Base-by-base conservation (phyloP, 2,888 invertebrate species). In the Scaptomyza reducta region DNA sequence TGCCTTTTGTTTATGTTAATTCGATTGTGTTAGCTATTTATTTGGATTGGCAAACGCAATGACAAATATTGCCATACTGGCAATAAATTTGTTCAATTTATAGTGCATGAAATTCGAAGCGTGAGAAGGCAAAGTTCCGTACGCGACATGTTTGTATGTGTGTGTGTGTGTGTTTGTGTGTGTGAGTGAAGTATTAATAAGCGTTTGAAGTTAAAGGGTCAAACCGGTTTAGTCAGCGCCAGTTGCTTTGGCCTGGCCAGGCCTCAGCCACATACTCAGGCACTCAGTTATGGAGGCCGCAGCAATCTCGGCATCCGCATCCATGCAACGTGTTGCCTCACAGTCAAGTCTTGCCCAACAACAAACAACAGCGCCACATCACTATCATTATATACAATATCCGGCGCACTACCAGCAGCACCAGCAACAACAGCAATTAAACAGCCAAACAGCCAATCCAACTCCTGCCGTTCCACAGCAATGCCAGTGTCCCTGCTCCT, bases 291-390 rank as follows among this genome's bases (percentile, higher is more conserved):
- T 79, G 79, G 80, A 74, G 46, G 44, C 57, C 62, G 11, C 31
- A 56, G 31, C 72, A 55, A 16, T 38, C 16, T 40, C 40, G 10
- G 40, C 40, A 40, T 16, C 40, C 10, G 63, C 78, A 68, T 74
- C 82, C 77, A 72, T 77, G 77, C 85, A 87, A 77, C 89, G 87
- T 80, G 94, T 90, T 80, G 94, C 90, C 79, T 96, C 69, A 93
- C 96, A 90, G 49, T 66, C 93, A 94, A 75, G 96, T 95, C 89
- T 96, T n/a, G 96, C 80, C 91, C 74, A 70, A 14, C 35, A n/a
- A 14, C 14, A 7, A 93, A 27, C 93, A 94, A 74, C 69, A 47
- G 45, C 70, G 64, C 82, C 89, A 40, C 91, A 92, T 77, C 91
- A 92, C 72, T 92, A 91, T 74, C 91, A 91, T 78, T 91, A 91